Evolutionary conservation across 2,113 vertebrate genomes (phyloP).

Genomic region (Ceyx melanurus): DNA sequence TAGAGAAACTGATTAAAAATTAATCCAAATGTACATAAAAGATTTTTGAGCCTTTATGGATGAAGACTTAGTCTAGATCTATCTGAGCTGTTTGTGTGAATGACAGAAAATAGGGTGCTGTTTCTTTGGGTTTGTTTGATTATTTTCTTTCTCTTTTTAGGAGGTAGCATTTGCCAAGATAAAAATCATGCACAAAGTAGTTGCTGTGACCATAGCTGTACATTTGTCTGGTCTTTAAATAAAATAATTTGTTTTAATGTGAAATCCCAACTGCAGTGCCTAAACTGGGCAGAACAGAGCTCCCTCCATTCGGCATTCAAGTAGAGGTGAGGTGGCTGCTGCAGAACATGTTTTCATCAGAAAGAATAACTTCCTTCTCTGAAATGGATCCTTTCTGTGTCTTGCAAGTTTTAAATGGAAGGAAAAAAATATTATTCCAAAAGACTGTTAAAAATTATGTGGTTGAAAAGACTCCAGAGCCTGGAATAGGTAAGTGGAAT

Average conservation of each 20-base stretch:
- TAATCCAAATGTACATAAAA: neutral
- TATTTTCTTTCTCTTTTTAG: no score
- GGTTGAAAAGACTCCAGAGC: neutral
- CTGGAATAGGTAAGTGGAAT: fast-evolving
- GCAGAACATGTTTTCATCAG: neutral
- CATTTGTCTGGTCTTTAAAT: neutral
- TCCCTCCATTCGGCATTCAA: no score
- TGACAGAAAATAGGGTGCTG: neutral
- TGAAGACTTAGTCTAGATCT: neutral
- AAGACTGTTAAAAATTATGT: neutral
- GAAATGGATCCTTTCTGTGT: neutral
- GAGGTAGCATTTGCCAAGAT: neutral
- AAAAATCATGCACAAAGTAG: neutral
- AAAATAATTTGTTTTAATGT: neutral
- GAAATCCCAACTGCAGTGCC: neutral
- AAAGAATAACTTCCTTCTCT: neutral
- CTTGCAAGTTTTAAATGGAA: neutral
- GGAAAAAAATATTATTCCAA: neutral
- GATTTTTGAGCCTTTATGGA: neutral
- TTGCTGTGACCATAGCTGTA: neutral
- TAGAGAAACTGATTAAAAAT: neutral
- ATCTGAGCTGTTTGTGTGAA: neutral
- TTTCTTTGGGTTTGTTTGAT: no score
- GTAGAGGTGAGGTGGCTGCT: neutral
- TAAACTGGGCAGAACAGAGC: neutral